Evolutionary conservation across 2,888 invertebrate genomes (phyloP), one percentile per base, ranked within the genome.

Genomic region (Griposia aprilina): DNA sequence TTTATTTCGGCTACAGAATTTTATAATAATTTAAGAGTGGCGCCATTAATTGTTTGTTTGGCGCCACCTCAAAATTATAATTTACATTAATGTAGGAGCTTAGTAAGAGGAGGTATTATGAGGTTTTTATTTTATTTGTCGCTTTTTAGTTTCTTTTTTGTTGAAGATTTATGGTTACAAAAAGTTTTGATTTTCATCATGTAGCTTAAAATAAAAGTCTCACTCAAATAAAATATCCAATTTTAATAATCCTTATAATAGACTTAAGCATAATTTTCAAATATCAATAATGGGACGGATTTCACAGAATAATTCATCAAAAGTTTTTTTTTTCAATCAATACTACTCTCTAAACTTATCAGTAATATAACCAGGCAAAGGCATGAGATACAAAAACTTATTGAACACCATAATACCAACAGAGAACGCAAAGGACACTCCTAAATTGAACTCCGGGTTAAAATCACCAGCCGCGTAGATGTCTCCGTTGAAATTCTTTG

Each of bases 341-440:
- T 71, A 68, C 82, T 91, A 96, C 91, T 98, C 98, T 91, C 98
- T 97, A 95, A 99, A 99, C 95, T 99, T 99, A 82, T 98, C 98
- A 90, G 98, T 98, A 23, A 99, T 97, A 91, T 98, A 98, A 55
- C 98, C 97, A 0, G 99, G 99, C 88, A 99, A 94, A 0, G 99
- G 99, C 88, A 99, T 97, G 66, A 99, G 95, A 94, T 99, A 99
- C 74, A 99, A 95, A 81, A 99, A 97, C 93, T 99, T 98, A 93
- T 99, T 99, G 10, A 99, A 97, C 68, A 99, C 97, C 83, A 98
- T 98, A 87, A 99, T 97, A 1, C 98, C 98, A 0, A 98, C 95
- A 0, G 98, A 98, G 91, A 99, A 99, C 0, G 98, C 98, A 84
- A 99, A 98, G 0, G 98, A 98, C 48, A 99, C 97, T 0, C 98